Conservation (phyloP, 2,888 invertebrate species). For the Epirrhoe tristata region DNA sequence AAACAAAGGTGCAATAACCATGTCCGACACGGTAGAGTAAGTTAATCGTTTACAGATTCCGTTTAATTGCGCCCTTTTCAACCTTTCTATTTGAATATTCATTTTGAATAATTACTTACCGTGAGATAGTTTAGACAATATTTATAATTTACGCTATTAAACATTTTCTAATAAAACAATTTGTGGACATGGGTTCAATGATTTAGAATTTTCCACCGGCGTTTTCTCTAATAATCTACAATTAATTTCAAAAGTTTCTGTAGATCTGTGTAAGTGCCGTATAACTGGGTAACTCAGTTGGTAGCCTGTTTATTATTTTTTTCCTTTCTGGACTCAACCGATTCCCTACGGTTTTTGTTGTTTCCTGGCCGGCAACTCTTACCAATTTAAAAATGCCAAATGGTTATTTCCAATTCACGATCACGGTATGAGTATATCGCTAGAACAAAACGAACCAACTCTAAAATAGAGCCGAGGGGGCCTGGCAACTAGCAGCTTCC, state of each 20-base stretch:
- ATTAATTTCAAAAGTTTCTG: too few relatives aligned
- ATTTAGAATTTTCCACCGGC: too few relatives aligned
- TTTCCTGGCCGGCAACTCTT: conserved; percentile 3
- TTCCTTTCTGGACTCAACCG: too few relatives aligned
- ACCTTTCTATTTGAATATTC: conserved; percentile 28
- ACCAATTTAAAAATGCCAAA: conserved; percentile 8
- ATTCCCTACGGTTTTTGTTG: not conserved
- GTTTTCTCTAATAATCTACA: too few relatives aligned
- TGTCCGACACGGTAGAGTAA: conserved; percentile 47
- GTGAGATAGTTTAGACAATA: conserved; percentile 17
- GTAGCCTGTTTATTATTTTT: too few relatives aligned
- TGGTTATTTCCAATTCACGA: conserved; percentile 17
- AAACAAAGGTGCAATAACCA: conserved; percentile 46
- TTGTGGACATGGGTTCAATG: too few relatives aligned
- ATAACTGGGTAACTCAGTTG: too few relatives aligned
- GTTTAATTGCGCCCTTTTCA: conserved; percentile 25
- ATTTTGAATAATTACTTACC: conserved; percentile 15
- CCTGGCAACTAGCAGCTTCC: conserved; percentile 83
- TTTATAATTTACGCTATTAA: not conserved
- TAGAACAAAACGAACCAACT: conserved; percentile 75
- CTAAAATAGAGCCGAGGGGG: conserved; percentile 83
- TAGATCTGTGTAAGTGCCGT: too few relatives aligned
- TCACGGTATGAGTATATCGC: conserved; percentile 54
- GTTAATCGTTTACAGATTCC: conserved; percentile 33
- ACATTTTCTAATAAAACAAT: too few relatives aligned